A percentile compares a stretch with the other conserved stretches of the same genome.
Conservation (phyloP, 2,797 vertebrate genomes). For the Coendou prehensilis region DNA sequence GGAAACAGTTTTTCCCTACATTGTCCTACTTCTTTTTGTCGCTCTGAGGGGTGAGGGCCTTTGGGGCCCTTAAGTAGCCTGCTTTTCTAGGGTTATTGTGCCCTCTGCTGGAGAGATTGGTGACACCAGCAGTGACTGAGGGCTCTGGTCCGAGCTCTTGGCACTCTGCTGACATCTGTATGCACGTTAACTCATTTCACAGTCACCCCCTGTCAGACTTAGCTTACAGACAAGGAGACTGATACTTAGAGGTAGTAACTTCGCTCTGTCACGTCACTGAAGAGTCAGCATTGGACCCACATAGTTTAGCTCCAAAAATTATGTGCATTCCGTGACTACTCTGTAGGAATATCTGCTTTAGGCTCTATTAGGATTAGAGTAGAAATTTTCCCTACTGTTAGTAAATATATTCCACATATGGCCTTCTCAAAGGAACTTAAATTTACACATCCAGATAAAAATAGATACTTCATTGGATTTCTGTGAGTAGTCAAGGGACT, state of each 20-base stretch:
- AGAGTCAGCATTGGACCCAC: not conserved
- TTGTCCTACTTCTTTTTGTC: not conserved
- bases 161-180: not conserved
- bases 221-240: not conserved
- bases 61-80: not conserved
- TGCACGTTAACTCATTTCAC: rapidly evolving
- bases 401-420: not conserved
- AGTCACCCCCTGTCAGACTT: not conserved
- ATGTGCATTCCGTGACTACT: not conserved
- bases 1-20: not conserved
- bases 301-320: not conserved
- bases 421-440: not conserved
- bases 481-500: not conserved
- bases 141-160: not conserved
- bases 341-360: not conserved
- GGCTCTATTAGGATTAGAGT: not conserved
- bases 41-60: not conserved
- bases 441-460: not conserved
- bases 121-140: not conserved
- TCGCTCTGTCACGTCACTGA: not conserved
- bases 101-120: slow-evolving; percentile 61
- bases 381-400: not conserved
- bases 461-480: not conserved
- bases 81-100: not conserved
- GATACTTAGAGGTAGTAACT: too few relatives aligned